Base-by-base conservation (phyloP, 92 coral and sea anemone species). In the Muricea muricata region DNA sequence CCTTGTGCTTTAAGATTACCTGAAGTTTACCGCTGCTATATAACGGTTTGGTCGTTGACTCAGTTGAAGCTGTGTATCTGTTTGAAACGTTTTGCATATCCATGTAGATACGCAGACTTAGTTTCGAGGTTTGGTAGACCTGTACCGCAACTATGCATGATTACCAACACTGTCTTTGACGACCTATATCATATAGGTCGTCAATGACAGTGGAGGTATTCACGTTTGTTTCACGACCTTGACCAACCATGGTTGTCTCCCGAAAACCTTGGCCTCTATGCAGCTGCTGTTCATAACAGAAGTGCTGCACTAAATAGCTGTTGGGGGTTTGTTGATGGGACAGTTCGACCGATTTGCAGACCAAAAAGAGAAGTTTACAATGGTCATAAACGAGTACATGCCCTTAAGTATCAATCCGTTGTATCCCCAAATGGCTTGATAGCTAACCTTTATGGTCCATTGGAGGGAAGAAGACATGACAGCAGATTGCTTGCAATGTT, bases 301-400 rank as follows among this genome's bases (percentile, higher is more conserved):
- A 92, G 92, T 4, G 93, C 89, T 23, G 93, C 91, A 15, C 86
- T 92, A 12, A 83, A 90, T 69, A 92, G 85, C 72, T 92, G 91
- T 71, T 92, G 91, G 89, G 94, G 92, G 1, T 92, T 89, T 65
- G 87, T 92, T 13, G 89, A 90, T 83, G 92, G 95, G 54, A 92
- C 89, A 17, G 89, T 92, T 9, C n/a, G 34, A 20, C 90, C 90
- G n/a, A 83, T 90, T 34, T 90, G 87, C 33, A 70, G 90, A 10
- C 93, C 91, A 18, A 87, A 86, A 66, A 55, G 90, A 31, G 76
- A 89, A 20, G 68, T 90, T 79, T 92, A 87, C 88, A 93, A 85
- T 72, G 91, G 93, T 3, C 97, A 93, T 29, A 93, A 93, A 52
- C 37, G 91, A 32, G 92, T 86, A 17, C 93, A 92, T 83, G 89